A percentile compares a stretch with the other conserved stretches of the same genome.
These are phyloP conservation scores for Patiria miniata DNA, from an alignment of 35 echinoderm and acorn worm species.

Conservation along the genomic window DNA sequence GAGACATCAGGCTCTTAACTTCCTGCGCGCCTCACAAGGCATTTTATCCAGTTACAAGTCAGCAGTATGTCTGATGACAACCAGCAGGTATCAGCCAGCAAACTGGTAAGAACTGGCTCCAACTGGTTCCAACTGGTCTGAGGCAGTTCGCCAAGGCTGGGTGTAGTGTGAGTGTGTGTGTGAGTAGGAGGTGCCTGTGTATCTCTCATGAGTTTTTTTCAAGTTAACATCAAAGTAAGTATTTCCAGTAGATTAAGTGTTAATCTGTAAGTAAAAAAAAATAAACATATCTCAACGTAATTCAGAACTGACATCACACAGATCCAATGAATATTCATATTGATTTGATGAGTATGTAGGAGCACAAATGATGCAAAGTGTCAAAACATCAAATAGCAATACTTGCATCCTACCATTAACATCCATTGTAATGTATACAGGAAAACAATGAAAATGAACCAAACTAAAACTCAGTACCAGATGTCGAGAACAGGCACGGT, in stretches of 20 bases:
- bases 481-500: slow-evolving; percentile 27
- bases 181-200: slow-evolving; percentile 32
- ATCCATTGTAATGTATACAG: neutral
- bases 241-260: slow-evolving; percentile 29
- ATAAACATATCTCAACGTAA: neutral
- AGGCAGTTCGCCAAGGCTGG: slow-evolving; percentile 15
- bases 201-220: slow-evolving; percentile 16
- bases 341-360: neutral
- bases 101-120: neutral
- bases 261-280: neutral
- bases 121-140: slow-evolving; percentile 23
- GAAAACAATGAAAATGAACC: neutral
- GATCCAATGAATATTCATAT: neutral
- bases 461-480: slow-evolving; percentile 3
- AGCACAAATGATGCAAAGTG: neutral
- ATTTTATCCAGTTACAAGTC: slow-evolving; percentile 15
- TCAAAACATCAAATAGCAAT: neutral
- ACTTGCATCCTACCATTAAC: neutral
- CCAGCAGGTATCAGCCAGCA: slow-evolving; percentile 8
- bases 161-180: slow-evolving; percentile 32
- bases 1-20: neutral
- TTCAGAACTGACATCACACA: slow-evolving; percentile 15
- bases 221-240: slow-evolving; percentile 14
- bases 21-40: slow-evolving; percentile 14
- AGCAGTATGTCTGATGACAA: neutral